Evolutionary conservation across 1,140 invertebrate genomes (phyloP), one percentile per base, ranked within the genome.

Genomic region (fruit fly (Drosophila melanogaster)): DNA sequence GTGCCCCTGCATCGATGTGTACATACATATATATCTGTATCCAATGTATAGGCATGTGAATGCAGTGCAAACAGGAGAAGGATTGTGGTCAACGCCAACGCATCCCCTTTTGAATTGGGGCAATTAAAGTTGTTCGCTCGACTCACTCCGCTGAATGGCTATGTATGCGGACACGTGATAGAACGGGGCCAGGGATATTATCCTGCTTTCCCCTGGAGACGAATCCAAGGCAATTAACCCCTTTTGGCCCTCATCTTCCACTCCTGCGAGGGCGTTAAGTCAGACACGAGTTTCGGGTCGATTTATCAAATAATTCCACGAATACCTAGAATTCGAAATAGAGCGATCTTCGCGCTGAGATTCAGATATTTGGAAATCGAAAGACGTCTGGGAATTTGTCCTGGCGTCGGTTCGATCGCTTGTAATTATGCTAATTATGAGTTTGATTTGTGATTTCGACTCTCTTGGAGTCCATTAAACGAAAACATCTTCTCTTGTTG

Each of bases 201-300:
- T 66, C 38, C 44, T 56, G 30, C 43, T 47, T 40, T 54, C 35
- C 55, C 55, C 41, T 56, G n/a, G 15, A 14, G 51, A 44, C 58
- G n/a, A 44, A 14, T 19, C 60, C 62, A 65, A 50, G 59, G 35
- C 76, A 86, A 86, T 86, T 86, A 83, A 86, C 84, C 83, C 84
- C 84, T 86, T 86, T 83, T 47, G 55, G 53, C 22, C 41, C 19
- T 47, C 54, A 38, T 17, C 55, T 47, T 43, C 38, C 37, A 49
- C 11, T 66, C 30, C 41, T 43, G 74, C 59, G 80, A 73, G 84
- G 84, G 84, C 84, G 84, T 89, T 84, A 90, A 77, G 81, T 78
- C 77, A 61, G 77, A 84, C 84, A 90, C 84, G 84, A 89, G 84
- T 84, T 89, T 71, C 81, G 71, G 77, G 72, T 89, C 84, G 84